Evolutionary conservation across 1,140 invertebrate genomes (phyloP), one percentile per base, ranked within the genome.

Genomic region (Euborellia annulipes): DNA sequence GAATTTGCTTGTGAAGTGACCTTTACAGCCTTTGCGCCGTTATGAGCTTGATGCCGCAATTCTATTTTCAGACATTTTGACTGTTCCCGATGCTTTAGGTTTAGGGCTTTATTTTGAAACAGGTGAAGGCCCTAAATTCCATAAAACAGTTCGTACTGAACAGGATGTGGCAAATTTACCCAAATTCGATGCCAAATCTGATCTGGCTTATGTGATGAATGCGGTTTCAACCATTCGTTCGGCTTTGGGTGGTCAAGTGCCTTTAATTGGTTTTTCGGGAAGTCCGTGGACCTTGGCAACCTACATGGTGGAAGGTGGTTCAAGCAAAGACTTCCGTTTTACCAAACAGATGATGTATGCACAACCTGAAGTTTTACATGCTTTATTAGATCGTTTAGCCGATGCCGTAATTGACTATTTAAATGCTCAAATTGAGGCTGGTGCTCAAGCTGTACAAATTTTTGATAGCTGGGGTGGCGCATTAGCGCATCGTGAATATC

Each of bases 1-100:
- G 49, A 53, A 11, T 16, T 39, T 8, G 55, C 52, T n/a, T n/a
- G 23, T 8, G 53, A 57, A 36, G 41, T 58, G 13, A 55, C 54
- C n/a, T 11, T 17, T 55, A 32, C 53, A 55, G 37, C 55, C 54
- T 13, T 11, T 55, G 20, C 14, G 27, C 8, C 43, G 43, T 17
- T 58, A 47, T 19, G 30, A 13, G 13, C 11, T 55, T 11, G 54
- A 55, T 47, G 54, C 53, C 9, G 54, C 54, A 8, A 55, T 55
- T 37, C 13, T 55, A 13, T 55, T 55, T 43, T 52, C 53, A 21
- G 52, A 53, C 42, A 53, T 53, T 32, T 36, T 53, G 44, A 20
- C 36, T n/a, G 30, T 53, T 2, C 53, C 53, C 9, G 44, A 53
- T 13, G 53, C 53, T 11, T 36, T 53, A 34, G 49, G 50, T 2